phyloP scores from a whole-genome alignment of 2,797 vertebrate genomes.

The Poecilia picta region DNA sequence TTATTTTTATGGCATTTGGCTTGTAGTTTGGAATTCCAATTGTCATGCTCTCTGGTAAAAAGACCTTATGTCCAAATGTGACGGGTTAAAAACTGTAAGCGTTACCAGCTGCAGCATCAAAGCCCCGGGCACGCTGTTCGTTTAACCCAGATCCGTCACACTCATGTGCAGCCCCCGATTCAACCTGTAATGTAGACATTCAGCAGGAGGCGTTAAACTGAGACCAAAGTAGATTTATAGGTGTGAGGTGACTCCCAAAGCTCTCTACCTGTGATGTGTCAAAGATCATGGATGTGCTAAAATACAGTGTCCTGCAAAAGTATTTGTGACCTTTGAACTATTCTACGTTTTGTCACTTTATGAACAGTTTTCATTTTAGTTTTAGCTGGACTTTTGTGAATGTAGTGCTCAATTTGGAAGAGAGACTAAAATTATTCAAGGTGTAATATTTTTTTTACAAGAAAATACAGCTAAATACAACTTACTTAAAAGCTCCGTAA shows the following conservation, averaged over 20 bases:
- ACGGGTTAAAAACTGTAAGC: constrained; percentile 73
- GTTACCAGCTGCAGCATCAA: constrained; percentile 81
- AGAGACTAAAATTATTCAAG: not conserved
- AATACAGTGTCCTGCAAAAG: constrained; percentile 6
- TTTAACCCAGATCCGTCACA: constrained; percentile 74
- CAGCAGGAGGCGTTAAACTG: constrained; percentile 61
- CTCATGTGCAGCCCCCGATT: constrained; percentile 60
- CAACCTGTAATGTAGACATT: constrained; percentile 74
- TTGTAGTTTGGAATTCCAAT: constrained; percentile 78
- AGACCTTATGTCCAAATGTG: constrained; percentile 61
- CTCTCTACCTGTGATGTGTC: constrained; percentile 49
- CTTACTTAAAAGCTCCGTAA: not conserved
- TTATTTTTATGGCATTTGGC: constrained; percentile 78
- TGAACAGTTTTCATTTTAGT: not conserved
- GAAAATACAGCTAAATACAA: no score
- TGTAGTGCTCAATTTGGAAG: not conserved
- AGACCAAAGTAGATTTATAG: constrained; percentile 61
- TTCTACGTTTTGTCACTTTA: not conserved
- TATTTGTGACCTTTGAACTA: not conserved
- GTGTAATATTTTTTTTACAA: no score
- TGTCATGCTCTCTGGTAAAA: constrained; percentile 74
- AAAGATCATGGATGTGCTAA: constrained; percentile 23
- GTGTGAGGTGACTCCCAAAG: constrained; percentile 53
- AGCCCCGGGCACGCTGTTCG: constrained; percentile 65
- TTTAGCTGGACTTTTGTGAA: not conserved